phyloP scores from a whole-genome alignment of 2,113 vertebrate genomes.

The Toxostoma redivivum region DNA sequence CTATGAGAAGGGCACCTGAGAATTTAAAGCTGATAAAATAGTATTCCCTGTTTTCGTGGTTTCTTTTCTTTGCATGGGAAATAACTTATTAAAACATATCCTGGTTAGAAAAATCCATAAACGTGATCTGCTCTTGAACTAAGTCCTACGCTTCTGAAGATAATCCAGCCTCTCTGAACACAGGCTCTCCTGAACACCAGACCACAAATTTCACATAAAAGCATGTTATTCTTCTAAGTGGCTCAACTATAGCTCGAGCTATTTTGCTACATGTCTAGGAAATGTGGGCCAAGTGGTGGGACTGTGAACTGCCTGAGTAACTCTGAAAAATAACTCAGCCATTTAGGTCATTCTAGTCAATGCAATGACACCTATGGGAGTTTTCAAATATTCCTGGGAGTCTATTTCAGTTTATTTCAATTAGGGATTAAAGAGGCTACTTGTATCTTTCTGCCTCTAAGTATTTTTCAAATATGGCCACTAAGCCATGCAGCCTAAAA shows the following conservation, averaged over 20 bases:
- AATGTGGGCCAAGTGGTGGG: neutral
- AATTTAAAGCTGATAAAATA: neutral
- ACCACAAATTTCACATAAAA: neutral
- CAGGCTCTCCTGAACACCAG: neutral
- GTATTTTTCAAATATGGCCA: neutral
- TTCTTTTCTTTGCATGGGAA: neutral
- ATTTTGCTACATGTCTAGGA: neutral
- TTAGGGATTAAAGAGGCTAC: neutral
- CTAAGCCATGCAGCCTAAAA: neutral
- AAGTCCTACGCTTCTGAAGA: neutral
- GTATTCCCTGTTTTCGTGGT: neutral
- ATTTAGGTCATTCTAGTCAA: neutral
- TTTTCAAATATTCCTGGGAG: neutral
- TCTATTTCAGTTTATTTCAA: neutral
- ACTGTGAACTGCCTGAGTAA: neutral
- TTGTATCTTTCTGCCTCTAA: neutral
- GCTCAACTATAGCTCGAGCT: neutral
- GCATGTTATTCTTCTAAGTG: neutral
- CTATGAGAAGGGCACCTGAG: neutral
- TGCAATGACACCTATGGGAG: neutral
- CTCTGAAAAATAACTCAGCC: neutral
- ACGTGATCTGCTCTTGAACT: neutral
- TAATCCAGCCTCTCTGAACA: neutral
- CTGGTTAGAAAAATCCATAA: neutral
- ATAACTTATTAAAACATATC: neutral